These are phyloP conservation scores for Eudasyphora cyanicolor DNA, from an alignment of 2,888 invertebrate species.

Conservation along the genomic window DNA sequence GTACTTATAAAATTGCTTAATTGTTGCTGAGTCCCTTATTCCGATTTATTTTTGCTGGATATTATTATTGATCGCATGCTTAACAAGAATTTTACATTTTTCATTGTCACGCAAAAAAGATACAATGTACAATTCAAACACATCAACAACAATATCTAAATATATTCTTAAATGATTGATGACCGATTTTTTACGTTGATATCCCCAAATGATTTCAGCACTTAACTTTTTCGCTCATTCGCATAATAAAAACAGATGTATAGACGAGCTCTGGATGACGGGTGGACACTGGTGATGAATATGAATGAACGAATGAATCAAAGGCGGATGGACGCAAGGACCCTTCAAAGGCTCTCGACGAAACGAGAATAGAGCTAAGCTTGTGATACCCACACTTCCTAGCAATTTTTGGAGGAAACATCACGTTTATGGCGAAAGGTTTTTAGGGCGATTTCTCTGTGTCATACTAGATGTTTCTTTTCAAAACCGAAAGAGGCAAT, in stretches of 20 bases:
- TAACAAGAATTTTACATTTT: too few species aligned
- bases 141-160: too few species aligned
- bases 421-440: slow-evolving; percentile 39
- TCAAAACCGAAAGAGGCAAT: slow-evolving; percentile 24
- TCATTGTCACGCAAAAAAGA: too few species aligned
- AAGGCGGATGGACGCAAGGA: background rate
- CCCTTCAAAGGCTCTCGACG: slow-evolving; percentile 9
- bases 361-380: background rate
- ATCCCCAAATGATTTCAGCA: slow-evolving; percentile 50
- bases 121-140: too few species aligned
- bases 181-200: slow-evolving; percentile 34
- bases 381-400: background rate
- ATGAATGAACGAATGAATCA: background rate
- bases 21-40: too few species aligned
- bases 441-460: slow-evolving; percentile 43
- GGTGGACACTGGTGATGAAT: too few species aligned
- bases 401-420: background rate
- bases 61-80: too few species aligned
- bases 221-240: slow-evolving; percentile 47
- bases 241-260: background rate
- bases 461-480: slow-evolving; percentile 27
- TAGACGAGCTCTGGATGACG: too few species aligned
- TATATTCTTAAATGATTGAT: slow-evolving; percentile 46
- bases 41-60: too few species aligned
- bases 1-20: too few species aligned